Base-by-base conservation (phyloP, 2,797 vertebrate genomes). In the Helostoma temminkii region DNA sequence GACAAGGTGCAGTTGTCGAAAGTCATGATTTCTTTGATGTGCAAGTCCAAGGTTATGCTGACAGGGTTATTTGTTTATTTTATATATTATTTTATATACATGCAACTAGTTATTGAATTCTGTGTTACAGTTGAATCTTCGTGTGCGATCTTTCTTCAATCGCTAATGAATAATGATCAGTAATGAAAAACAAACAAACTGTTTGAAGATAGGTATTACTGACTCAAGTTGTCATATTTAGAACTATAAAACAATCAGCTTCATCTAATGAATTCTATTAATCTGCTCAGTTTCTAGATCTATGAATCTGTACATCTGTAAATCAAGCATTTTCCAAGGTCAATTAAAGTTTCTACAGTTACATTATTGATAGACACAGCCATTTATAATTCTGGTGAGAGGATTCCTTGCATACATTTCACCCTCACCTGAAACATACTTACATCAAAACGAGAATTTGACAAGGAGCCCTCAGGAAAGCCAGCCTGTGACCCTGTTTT, bases 401-500 rank as follows among this genome's bases (percentile, higher is more conserved):
- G 4, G 12, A 2, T 57, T 72, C n/a, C 45, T 22, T 0, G 9
- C 56, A 63, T 54, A 36, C 37, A 52, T 78, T 63, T 66, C 54
- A 12, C 41, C 66, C 56, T 57, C 56, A 69, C 58, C 70, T 74
- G 74, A 55, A 85, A 79, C 71, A 55, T 46, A 60, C 56, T 71
- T 78, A 67, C 58, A 88, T 89, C 67, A 68, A 84, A 76, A 55
- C 36, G 4, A 42, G 56, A 66, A 63, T 69, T 71, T 79, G 86
- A 89, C 79, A 78, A 73, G 56, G 43, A 56, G 58, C 76, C 60
- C 48, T 3, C 24, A 76, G 68, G 59, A 74, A 64, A 66, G 61
- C 60, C 53, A 67, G 68, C 88, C 82, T 74, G 70, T 88, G 84
- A 89, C 89, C 87, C 78, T 62, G 66, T 84, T 89, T 82, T 89